Evolutionary conservation across 2,113 vertebrate genomes (phyloP).

Genomic region (Prionailurus bengalensis): DNA sequence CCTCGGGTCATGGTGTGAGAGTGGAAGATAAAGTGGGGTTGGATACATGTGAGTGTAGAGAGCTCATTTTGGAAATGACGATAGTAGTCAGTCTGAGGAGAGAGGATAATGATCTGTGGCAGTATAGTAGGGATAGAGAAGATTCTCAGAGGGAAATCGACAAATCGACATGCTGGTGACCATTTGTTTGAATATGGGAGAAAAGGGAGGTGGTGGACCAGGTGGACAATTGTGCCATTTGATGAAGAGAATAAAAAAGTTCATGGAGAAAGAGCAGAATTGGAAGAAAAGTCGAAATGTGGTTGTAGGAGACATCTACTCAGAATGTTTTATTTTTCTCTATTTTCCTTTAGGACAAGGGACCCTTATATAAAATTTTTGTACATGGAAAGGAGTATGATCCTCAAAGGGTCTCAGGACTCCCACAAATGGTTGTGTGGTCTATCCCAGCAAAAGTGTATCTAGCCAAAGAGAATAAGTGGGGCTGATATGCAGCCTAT

Average conservation of each 20-base stretch:
- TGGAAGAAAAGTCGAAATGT: constrained; percentile 12
- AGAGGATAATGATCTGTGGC: no score
- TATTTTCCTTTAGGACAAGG: not conserved
- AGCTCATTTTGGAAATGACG: not conserved
- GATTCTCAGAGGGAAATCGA: not conserved
- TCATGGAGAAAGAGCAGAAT: not conserved
- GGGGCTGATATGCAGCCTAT: not conserved
- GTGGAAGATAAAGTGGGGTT: not conserved
- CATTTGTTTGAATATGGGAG: not conserved
- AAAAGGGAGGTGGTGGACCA: not conserved
- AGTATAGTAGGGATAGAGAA: not conserved
- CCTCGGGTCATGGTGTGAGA: not conserved
- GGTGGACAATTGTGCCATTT: not conserved
- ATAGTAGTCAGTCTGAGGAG: not conserved
- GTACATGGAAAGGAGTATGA: not conserved
- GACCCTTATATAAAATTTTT: not conserved
- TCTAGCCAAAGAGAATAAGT: not conserved
- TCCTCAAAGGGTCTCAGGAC: not conserved
- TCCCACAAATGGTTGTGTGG: not conserved
- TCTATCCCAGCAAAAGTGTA: not conserved
- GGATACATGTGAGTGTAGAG: not conserved
- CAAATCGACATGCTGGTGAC: not conserved
- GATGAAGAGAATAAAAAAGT: not conserved
- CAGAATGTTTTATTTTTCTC: constrained; percentile 18
- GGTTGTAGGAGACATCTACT: not conserved